These are phyloP conservation scores for Ashinkailepas kermadecensis DNA, from an alignment of 2,888 invertebrate genomes.

Conservation along the genomic window DNA sequence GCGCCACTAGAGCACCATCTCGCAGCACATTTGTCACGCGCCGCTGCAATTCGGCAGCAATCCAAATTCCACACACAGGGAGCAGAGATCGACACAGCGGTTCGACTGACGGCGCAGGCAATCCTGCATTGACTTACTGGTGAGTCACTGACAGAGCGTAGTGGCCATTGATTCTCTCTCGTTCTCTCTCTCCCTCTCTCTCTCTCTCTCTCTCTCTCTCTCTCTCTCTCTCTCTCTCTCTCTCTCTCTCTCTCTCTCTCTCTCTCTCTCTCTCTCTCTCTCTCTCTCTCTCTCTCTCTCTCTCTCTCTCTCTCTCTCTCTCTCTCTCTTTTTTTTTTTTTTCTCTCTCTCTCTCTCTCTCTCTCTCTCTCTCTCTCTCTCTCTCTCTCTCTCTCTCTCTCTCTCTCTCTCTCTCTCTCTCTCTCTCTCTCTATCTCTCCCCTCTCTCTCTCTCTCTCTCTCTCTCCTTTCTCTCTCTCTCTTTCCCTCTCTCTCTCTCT, in stretches of 20 bases:
- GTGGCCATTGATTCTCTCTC: background rate
- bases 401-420: background rate
- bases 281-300: background rate
- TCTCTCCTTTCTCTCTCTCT: background rate
- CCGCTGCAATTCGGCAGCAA: too few species aligned
- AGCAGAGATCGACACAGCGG: too few species aligned
- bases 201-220: background rate
- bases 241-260: too few species aligned
- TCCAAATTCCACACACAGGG: too few species aligned
- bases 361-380: background rate
- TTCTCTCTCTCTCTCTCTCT: too few species aligned
- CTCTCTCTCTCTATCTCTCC: background rate
- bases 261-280: too few species aligned
- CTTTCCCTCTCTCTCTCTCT: slow-evolving; percentile 14
- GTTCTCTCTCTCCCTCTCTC: background rate
- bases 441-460: background rate
- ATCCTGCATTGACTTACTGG: too few species aligned
- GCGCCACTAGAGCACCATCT: background rate
- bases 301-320: background rate
- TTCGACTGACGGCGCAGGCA: too few species aligned
- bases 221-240: too few species aligned
- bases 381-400: background rate
- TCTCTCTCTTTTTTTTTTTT: too few species aligned
- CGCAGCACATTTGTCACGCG: background rate
- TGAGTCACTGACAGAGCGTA: too few species aligned